Percentiles rank a stretch among this genome's conserved stretches.
These are phyloP conservation scores for Xenopus petersii DNA, from an alignment of 2,797 vertebrate species.

Conservation along the genomic window DNA sequence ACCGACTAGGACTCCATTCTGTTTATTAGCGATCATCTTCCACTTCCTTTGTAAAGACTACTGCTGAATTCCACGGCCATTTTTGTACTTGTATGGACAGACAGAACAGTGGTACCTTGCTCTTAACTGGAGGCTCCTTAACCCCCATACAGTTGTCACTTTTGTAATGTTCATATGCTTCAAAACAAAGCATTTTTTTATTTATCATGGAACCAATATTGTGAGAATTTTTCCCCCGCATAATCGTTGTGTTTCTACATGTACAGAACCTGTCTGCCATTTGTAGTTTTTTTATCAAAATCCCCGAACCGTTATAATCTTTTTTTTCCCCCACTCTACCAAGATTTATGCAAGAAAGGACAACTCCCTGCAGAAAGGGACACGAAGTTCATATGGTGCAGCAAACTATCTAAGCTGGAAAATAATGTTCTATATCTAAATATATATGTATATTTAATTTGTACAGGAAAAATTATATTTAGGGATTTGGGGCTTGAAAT, in stretches of 20 bases:
- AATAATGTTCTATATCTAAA: conserved; percentile 32
- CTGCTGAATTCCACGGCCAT: background rate
- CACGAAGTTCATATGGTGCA: background rate
- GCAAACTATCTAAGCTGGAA: conserved; percentile 3
- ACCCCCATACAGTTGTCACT: background rate
- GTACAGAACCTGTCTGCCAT: conserved; percentile 30
- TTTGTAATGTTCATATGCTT: background rate
- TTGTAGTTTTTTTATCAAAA: conserved; percentile 42
- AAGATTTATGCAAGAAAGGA: conserved; percentile 39
- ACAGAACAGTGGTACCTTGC: conserved; percentile 20
- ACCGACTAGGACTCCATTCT: conserved; percentile 55
- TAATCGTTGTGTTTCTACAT: conserved; percentile 13
- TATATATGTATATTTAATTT: conserved; percentile 44
- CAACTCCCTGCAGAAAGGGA: background rate
- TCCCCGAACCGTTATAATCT: background rate
- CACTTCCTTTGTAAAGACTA: background rate
- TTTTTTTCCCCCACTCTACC: conserved; percentile 6
- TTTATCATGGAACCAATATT: conserved; percentile 13
- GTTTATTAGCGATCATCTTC: background rate
- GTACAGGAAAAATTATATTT: conserved; percentile 28
- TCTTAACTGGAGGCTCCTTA: background rate
- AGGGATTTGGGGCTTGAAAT: conserved; percentile 2
- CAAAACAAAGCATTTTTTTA: background rate
- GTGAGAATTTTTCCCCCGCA: background rate
- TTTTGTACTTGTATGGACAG: background rate